phyloP scores from a whole-genome alignment of 2,113 vertebrate species.

The Prochilodus magdalenae region DNA sequence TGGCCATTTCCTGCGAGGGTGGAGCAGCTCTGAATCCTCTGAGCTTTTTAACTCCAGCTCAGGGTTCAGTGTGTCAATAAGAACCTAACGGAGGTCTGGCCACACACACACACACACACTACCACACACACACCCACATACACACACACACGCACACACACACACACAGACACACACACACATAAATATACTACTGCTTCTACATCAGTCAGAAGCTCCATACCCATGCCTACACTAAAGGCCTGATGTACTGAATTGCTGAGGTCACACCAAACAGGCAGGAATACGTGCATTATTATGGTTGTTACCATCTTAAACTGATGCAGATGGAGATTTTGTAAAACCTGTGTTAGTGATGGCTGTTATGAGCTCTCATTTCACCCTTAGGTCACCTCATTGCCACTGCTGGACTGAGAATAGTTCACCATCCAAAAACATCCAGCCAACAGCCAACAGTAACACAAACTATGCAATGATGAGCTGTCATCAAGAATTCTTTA shows the following conservation, averaged over 20 bases:
- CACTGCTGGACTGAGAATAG: no score
- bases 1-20: constrained; percentile 19
- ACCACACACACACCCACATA: neutral
- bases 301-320: neutral
- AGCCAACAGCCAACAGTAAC: no score
- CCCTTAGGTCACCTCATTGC: no score
- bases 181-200: neutral
- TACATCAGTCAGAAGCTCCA: neutral
- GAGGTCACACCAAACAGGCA: neutral
- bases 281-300: no score
- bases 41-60: constrained; percentile 43
- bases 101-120: neutral
- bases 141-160: neutral
- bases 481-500: no score
- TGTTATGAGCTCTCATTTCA: no score
- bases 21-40: constrained; percentile 14
- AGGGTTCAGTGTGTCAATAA: constrained; percentile 49
- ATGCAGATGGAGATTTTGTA: neutral
- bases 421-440: no score
- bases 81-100: constrained; percentile 12
- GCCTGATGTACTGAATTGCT: neutral
- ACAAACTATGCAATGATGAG: no score
- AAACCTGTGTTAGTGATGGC: neutral
- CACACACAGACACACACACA: no score
- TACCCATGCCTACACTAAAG: neutral